phyloP scores from a whole-genome alignment of 1,140 invertebrate species.

The Idris sp. region DNA sequence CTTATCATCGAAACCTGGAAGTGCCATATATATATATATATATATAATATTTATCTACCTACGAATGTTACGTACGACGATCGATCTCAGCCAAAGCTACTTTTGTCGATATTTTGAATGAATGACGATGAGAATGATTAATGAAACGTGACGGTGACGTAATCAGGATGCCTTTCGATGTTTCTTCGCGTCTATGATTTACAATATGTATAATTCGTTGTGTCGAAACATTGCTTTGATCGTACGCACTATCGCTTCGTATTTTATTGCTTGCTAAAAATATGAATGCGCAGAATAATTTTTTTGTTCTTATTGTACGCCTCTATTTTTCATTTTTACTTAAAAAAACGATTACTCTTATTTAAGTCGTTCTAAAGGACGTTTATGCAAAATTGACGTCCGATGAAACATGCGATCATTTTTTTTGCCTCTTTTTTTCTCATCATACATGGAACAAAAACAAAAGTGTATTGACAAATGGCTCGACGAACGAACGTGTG shows the following conservation, averaged over 20 bases:
- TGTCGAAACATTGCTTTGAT: conserved; percentile 79
- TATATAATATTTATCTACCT: conserved; percentile 53
- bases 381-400: conserved; percentile 48
- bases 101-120: conserved; percentile 55
- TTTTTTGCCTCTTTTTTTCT: conserved; percentile 14
- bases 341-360: conserved; percentile 29
- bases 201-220: conserved; percentile 75
- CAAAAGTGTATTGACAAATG: conserved; percentile 45
- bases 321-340: conserved; percentile 64
- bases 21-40: conserved; percentile 43
- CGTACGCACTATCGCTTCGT: conserved; percentile 69
- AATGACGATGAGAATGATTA: conserved; percentile 60
- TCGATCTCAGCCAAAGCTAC: conserved; percentile 63
- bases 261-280: conserved; percentile 73
- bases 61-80: conserved; percentile 58
- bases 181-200: conserved; percentile 69
- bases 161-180: conserved; percentile 70
- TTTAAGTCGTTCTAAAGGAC: conserved; percentile 9
- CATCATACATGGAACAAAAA: conserved; percentile 32
- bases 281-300: conserved; percentile 70
- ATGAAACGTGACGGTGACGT: conserved; percentile 62
- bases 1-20: conserved; percentile 48
- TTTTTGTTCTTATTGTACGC: conserved; percentile 59
- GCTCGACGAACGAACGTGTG: conserved; percentile 50
- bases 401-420: conserved; percentile 31